Conservation (phyloP, 2,113 vertebrate genomes). For the Coreoperca whiteheadi region DNA sequence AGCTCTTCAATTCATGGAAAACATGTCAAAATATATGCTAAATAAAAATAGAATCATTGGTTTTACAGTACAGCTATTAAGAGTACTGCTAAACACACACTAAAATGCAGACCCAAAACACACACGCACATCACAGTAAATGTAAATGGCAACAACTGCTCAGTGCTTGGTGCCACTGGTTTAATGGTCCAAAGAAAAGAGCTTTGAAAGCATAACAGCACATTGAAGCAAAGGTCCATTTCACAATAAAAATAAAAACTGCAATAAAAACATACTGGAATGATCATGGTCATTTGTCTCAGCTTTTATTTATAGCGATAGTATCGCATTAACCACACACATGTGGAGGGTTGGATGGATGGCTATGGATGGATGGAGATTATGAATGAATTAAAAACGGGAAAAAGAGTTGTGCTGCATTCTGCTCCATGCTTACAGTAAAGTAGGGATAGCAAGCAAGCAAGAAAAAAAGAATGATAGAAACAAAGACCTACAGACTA, state of each 20-base stretch:
- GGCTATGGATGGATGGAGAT: constrained; percentile 10
- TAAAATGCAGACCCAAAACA: background rate
- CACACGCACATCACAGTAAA: constrained; percentile 16
- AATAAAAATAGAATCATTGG: background rate
- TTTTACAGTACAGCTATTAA: background rate
- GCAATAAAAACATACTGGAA: constrained; percentile 4
- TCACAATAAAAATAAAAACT: constrained; percentile 36
- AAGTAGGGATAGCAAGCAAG: background rate
- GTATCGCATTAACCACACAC: background rate
- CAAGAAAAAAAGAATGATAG: rapidly evolving
- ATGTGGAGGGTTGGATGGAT: background rate
- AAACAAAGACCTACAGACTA: background rate
- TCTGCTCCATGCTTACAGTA: background rate
- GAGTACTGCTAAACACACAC: background rate
- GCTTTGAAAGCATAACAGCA: constrained; percentile 25
- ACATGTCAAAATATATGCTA: background rate
- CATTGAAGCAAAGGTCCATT: constrained; percentile 1
- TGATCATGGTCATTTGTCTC: background rate
- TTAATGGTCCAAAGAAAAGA: constrained; percentile 44
- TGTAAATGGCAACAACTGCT: constrained; percentile 13
- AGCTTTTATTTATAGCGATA: background rate
- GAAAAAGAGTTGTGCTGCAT: background rate
- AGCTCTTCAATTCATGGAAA: background rate
- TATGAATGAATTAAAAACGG: background rate
- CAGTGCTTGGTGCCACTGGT: constrained; percentile 4